A percentile compares a stretch with the other conserved stretches of the same genome.
phyloP scores from a whole-genome alignment of 2,797 vertebrate species.

The Anas capensis region DNA sequence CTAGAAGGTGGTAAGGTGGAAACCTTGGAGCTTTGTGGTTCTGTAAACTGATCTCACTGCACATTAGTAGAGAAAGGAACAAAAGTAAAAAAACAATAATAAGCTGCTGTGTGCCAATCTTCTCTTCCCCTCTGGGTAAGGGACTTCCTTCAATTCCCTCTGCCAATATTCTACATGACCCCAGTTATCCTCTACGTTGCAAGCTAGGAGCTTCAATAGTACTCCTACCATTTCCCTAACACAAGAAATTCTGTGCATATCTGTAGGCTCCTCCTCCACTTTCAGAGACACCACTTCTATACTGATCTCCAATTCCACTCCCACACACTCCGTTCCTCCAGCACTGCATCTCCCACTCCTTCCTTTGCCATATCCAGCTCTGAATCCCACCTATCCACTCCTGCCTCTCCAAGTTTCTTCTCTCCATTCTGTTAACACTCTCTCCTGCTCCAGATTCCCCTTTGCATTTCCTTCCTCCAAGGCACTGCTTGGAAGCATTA shows the following conservation, averaged over 20 bases:
- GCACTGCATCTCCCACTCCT: not conserved
- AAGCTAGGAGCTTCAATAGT: not conserved
- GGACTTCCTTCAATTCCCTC: not conserved
- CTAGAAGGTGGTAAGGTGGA: not conserved
- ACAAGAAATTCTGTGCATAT: not conserved
- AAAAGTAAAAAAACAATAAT: not conserved
- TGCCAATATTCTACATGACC: not conserved
- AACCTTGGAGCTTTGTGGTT: not conserved
- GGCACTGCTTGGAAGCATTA: not conserved
- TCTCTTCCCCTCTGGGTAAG: not conserved
- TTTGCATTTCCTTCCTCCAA: not conserved
- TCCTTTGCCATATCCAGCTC: not conserved
- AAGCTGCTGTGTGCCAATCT: not conserved
- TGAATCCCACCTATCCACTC: not conserved
- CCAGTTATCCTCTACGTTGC: not conserved
- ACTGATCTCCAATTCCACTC: not conserved
- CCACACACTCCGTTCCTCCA: accelerated
- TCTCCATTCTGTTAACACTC: not conserved
- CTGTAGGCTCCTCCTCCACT: not conserved
- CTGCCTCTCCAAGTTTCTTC: not conserved
- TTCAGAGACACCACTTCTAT: not conserved
- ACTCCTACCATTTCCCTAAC: not conserved
- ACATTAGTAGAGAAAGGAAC: not conserved
- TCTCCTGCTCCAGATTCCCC: not conserved
- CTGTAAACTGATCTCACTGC: not conserved